Conservation (phyloP, 2,888 invertebrate species). For the Bellardia bayeri region DNA sequence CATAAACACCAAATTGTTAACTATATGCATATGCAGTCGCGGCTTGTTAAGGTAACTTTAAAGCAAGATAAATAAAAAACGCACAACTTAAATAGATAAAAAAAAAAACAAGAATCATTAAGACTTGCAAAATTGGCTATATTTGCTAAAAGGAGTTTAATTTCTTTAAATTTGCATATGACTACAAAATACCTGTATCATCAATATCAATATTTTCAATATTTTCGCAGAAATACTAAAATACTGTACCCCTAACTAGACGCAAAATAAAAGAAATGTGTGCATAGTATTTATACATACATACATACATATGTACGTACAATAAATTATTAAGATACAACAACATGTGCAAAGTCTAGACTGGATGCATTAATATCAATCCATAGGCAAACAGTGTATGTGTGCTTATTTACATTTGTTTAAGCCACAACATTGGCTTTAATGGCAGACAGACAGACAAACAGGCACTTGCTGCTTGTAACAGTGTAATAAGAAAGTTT, state of each 20-base stretch:
- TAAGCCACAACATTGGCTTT: slow-evolving; percentile 30
- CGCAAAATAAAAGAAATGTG: not conserved
- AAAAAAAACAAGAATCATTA: not conserved
- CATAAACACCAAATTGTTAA: not conserved
- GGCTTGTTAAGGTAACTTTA: not conserved
- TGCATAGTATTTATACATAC: too few species aligned
- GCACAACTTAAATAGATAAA: not conserved
- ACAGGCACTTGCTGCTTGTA: slow-evolving; percentile 4
- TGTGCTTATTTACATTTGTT: not conserved
- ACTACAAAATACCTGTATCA: slow-evolving; percentile 34
- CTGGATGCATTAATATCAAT: not conserved
- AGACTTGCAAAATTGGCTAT: slow-evolving; percentile 6
- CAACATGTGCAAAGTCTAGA: slow-evolving; percentile 45
- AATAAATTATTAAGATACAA: slow-evolving; percentile 36
- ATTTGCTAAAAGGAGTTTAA: slow-evolving; percentile 7
- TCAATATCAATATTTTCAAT: too few species aligned
- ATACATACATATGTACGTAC: not conserved
- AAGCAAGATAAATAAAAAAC: not conserved
- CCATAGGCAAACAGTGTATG: too few species aligned
- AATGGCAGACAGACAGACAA: not conserved
- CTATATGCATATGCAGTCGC: not conserved
- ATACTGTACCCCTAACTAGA: slow-evolving; percentile 28
- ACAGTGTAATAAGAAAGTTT: slow-evolving; percentile 1
- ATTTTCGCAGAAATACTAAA: not conserved
- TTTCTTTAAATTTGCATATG: not conserved